Evolutionary conservation across 1,140 invertebrate genomes (phyloP).

Genomic region (Akabosia matsudoensis): DNA sequence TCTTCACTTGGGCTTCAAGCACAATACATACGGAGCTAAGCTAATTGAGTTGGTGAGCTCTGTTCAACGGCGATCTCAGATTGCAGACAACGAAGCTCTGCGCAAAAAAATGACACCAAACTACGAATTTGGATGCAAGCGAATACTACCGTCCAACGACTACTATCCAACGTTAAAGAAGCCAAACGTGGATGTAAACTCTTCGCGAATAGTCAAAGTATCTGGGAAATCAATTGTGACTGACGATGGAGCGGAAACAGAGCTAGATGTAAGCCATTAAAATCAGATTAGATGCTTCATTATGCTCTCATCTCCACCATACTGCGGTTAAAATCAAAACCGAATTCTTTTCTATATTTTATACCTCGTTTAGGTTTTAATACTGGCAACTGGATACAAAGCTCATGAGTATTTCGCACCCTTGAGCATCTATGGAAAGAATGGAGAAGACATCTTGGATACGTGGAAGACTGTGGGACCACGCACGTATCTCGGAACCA

Average conservation of each 20-base stretch:
- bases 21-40: neutral
- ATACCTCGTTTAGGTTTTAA: constrained; percentile 35
- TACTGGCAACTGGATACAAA: constrained; percentile 35
- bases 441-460: constrained; percentile 26
- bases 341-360: too few species aligned
- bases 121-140: constrained; percentile 15
- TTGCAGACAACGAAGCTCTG: neutral
- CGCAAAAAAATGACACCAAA: constrained; percentile 11
- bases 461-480: constrained; percentile 29
- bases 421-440: constrained; percentile 25
- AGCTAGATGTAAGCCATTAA: neutral
- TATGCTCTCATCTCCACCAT: too few species aligned
- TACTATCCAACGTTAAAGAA: neutral
- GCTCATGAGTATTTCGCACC: constrained; percentile 32
- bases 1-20: neutral
- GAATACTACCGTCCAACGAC: constrained; percentile 11
- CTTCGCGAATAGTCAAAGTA: neutral
- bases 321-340: too few species aligned
- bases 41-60: neutral
- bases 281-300: too few species aligned
- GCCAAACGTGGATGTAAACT: neutral
- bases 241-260: neutral
- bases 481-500: constrained; percentile 21
- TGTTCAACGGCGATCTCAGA: constrained; percentile 1
- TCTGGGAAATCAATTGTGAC: neutral